Conservation (phyloP, 2,888 invertebrate species). For the Galerucella pusilla region DNA sequence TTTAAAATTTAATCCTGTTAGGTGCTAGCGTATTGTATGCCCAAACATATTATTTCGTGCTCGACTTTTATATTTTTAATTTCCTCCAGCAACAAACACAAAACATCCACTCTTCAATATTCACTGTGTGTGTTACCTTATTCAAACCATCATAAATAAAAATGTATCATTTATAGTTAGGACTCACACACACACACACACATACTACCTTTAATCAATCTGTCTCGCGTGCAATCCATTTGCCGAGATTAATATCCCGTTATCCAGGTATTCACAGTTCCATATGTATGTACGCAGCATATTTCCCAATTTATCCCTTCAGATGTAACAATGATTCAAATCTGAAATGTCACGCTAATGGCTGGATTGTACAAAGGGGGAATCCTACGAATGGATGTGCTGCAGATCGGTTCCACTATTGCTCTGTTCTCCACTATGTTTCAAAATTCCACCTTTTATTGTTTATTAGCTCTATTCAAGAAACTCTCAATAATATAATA, state of each 20-base stretch:
- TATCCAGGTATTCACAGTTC: constrained; percentile 18
- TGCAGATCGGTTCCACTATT: neutral
- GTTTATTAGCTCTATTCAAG: neutral
- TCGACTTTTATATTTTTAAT: too few species aligned
- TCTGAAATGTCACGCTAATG: constrained; percentile 38
- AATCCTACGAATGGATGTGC: constrained; percentile 23
- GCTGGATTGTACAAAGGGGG: constrained; percentile 22
- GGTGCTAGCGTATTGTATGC: too few species aligned
- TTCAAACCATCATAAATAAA: constrained; percentile 13
- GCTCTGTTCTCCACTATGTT: neutral
- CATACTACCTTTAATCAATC: constrained; percentile 34
- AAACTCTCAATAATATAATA: neutral
- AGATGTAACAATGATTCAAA: constrained; percentile 33
- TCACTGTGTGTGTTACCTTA: neutral
- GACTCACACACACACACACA: constrained; percentile 6
- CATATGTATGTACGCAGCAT: constrained; percentile 25
- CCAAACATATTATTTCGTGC: too few species aligned
- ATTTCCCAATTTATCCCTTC: constrained; percentile 32
- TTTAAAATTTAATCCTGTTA: too few species aligned
- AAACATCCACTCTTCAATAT: too few species aligned
- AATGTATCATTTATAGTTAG: constrained; percentile 32
- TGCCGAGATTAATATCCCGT: constrained; percentile 29
- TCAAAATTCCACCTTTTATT: neutral
- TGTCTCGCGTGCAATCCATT: constrained; percentile 36
- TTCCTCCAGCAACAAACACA: too few species aligned